Evolutionary conservation across 2,797 vertebrate genomes (phyloP).

Genomic region (Rousettus madagascariensis): DNA sequence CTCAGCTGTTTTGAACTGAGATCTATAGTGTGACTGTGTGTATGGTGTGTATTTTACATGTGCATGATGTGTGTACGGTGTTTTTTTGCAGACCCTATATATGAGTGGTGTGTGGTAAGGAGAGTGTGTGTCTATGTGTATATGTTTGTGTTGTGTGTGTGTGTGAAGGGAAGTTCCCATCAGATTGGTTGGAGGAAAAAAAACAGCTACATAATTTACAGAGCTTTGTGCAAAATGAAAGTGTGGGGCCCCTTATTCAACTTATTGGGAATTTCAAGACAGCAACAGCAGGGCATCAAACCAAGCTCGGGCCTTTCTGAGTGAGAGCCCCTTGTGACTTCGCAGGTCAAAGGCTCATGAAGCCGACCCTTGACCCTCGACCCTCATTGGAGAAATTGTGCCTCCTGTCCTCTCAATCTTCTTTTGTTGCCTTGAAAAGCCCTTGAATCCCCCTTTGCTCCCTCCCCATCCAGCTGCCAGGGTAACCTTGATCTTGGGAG

Average conservation of each 20-base stretch:
- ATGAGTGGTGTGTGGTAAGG: not conserved
- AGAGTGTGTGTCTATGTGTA: no score
- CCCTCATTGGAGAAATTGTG: not conserved
- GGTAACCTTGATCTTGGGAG: not conserved
- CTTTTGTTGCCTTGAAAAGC: not conserved
- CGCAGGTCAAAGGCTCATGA: accelerated
- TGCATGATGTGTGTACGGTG: not conserved
- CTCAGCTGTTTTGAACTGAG: not conserved
- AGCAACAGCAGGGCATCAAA: no score
- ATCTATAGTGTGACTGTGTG: not conserved
- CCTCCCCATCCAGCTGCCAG: not conserved
- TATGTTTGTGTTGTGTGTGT: not conserved
- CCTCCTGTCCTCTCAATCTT: not conserved
- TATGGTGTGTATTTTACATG: not conserved
- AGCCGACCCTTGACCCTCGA: accelerated
- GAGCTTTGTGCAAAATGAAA: not conserved
- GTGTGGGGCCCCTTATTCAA: not conserved
- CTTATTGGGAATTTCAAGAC: not conserved
- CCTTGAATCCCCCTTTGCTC: not conserved
- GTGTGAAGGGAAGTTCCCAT: not conserved
- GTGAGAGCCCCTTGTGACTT: not conserved
- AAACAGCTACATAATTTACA: not conserved
- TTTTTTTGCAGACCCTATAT: not conserved
- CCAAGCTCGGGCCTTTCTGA: not conserved
- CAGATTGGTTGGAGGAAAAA: not conserved